Percentiles rank a stretch among this genome's conserved stretches.
Conservation (phyloP, 2,797 vertebrate genomes). For the Lepidocolaptes lacrymiger region DNA sequence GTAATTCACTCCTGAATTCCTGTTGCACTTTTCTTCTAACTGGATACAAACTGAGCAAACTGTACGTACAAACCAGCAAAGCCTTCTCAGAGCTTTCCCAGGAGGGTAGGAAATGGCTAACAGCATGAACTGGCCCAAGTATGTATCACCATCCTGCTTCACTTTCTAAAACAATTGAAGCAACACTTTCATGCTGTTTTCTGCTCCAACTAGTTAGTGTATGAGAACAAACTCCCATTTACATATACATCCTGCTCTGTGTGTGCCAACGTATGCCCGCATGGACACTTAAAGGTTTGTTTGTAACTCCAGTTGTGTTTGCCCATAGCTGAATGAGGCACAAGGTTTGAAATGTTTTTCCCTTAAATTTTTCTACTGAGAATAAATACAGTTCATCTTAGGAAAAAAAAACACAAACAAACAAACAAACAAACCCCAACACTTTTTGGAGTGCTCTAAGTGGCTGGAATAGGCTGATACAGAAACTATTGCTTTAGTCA, state of each 20-base stretch:
- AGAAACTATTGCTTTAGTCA: neutral
- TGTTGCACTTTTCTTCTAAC: neutral
- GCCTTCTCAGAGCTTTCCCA: neutral
- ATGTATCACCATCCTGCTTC: neutral
- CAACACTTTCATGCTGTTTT: neutral
- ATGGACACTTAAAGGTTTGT: neutral
- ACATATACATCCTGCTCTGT: accelerated
- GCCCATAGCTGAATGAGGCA: neutral
- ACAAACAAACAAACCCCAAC: neutral
- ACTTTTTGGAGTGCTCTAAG: neutral
- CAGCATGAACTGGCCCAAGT: neutral
- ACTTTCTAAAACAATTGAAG: neutral
- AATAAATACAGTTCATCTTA: neutral
- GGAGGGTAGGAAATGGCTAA: neutral
- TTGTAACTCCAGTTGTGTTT: neutral
- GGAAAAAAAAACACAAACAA: neutral
- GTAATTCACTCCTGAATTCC: neutral
- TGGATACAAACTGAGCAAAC: neutral
- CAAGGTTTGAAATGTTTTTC: neutral
- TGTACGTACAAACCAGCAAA: neutral
- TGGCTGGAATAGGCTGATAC: neutral
- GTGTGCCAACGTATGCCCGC: neutral
- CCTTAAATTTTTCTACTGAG: neutral
- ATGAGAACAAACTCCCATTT: neutral
- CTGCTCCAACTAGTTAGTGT: neutral